These are phyloP conservation scores for Takifugu bimaculatus DNA, from an alignment of 2,113 vertebrate genomes.

Conservation along the genomic window DNA sequence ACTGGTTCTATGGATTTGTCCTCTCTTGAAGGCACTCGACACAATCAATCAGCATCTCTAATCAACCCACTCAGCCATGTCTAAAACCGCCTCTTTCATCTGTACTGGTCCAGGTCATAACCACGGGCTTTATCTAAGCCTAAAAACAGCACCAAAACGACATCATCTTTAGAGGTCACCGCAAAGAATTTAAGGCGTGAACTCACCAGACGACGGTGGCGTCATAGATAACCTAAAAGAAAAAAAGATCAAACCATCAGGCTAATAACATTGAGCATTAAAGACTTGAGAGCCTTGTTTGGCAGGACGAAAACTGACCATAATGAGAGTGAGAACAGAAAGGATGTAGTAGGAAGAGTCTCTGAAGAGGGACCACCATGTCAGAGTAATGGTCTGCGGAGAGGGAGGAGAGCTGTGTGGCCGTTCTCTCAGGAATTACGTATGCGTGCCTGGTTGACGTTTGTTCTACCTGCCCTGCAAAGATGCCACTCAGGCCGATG, in stretches of 20 bases:
- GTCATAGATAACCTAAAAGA: conserved; percentile 75
- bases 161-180: no score
- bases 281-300: background rate
- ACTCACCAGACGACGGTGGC: conserved; percentile 76
- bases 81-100: no score
- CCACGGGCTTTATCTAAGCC: no score
- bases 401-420: background rate
- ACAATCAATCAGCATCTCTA: no score
- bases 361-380: conserved; percentile 78
- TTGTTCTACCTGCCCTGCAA: conserved; percentile 70
- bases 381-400: conserved; percentile 69
- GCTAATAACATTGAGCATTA: background rate
- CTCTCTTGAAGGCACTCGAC: no score
- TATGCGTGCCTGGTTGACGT: background rate
- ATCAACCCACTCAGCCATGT: no score
- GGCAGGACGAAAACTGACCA: conserved; percentile 57
- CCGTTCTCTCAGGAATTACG: background rate
- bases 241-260: background rate
- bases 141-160: no score
- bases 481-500: conserved; percentile 78
- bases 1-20: no score
- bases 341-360: conserved; percentile 77
- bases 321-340: conserved; percentile 74
- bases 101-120: no score
- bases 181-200: background rate